Evolutionary conservation across 2,113 vertebrate species (phyloP).

Genomic region (Pelusios castaneus): DNA sequence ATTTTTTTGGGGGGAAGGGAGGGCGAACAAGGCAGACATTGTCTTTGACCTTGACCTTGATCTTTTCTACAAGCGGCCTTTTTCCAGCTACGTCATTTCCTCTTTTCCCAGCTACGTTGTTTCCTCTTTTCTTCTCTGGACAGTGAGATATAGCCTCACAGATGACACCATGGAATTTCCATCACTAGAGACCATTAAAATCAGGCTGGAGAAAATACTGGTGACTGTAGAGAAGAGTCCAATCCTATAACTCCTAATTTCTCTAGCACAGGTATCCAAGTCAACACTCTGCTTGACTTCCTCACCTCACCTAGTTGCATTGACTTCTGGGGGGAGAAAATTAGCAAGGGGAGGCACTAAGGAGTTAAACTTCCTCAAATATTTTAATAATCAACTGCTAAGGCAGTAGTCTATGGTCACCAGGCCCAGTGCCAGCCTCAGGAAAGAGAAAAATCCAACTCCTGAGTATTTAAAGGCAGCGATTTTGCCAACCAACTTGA

Average conservation of each 20-base stretch:
- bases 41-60: too few relatives aligned
- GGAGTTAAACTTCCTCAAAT: neutral
- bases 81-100: too few relatives aligned
- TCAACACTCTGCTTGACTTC: neutral
- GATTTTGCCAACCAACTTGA: constrained; percentile 21
- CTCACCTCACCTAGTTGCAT: neutral
- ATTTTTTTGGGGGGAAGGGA: too few relatives aligned
- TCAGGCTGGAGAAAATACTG: neutral
- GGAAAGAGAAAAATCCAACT: neutral
- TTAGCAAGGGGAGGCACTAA: neutral
- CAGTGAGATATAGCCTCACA: neutral
- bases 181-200: neutral
- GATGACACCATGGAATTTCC: neutral
- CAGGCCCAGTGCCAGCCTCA: rapidly evolving
- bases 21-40: too few relatives aligned
- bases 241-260: neutral
- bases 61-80: too few relatives aligned
- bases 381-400: neutral
- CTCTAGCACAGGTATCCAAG: neutral
- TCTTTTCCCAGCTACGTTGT: too few relatives aligned
- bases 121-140: neutral
- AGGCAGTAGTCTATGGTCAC: neutral
- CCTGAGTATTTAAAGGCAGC: neutral
- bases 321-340: neutral
- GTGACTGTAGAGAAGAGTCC: neutral